Conservation (phyloP, 1,140 invertebrate genomes). For the Panonychus citri region DNA sequence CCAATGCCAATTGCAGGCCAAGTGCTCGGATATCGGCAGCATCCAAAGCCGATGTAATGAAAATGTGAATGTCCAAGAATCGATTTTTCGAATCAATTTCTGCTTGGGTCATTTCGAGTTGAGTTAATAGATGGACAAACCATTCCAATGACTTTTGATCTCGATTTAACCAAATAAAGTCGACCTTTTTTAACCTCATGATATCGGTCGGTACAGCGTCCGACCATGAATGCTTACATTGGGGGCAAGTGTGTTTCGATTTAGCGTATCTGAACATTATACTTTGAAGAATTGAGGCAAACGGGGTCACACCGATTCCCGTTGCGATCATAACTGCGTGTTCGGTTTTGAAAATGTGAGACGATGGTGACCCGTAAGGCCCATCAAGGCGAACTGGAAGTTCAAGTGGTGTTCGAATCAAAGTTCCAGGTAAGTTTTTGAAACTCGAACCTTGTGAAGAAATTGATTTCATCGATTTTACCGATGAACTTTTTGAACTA, state of each 20-base stretch:
- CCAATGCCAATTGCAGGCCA: conserved; percentile 65
- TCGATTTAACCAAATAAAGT: conserved; percentile 97
- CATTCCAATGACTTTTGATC: conserved; percentile 89
- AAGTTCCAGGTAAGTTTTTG: too few species aligned
- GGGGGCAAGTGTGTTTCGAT: conserved; percentile 53
- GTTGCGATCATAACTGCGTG: conserved; percentile 83
- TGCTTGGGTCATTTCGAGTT: conserved; percentile 80
- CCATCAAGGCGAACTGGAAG: conserved; percentile 68
- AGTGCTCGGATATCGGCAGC: conserved; percentile 83
- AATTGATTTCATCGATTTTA: too few species aligned
- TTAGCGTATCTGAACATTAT: conserved; percentile 82
- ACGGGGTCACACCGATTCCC: conserved; percentile 91
- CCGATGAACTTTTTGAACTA: too few species aligned
- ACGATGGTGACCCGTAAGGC: conserved; percentile 79
- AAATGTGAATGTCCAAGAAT: conserved; percentile 93
- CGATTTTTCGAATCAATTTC: conserved; percentile 46
- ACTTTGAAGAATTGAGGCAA: conserved; percentile 79
- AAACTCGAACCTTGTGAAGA: too few species aligned
- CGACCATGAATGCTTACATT: conserved; percentile 59
- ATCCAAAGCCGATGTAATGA: conserved; percentile 76
- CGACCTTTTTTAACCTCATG: conserved; percentile 70
- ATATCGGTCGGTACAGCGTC: conserved; percentile 49
- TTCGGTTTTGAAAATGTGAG: conserved; percentile 76
- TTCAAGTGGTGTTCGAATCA: neutral
- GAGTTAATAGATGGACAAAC: conserved; percentile 78